These are phyloP conservation scores for Bugula neritina DNA, from an alignment of 2,888 invertebrate species.

Conservation along the genomic window DNA sequence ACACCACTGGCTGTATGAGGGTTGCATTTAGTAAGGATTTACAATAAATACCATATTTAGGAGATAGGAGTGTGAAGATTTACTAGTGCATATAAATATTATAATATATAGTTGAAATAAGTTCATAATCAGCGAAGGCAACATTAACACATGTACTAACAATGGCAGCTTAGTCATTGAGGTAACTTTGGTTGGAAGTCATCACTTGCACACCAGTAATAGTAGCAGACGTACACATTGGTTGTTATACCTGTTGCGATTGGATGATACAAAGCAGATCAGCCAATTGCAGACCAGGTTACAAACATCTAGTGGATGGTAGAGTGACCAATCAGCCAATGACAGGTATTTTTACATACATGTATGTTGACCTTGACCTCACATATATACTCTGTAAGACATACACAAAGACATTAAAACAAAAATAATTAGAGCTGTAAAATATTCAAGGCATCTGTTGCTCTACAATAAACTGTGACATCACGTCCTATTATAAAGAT, in stretches of 20 bases:
- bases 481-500: neutral
- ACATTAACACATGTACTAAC: neutral
- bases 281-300: conserved; percentile 16
- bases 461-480: neutral
- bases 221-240: neutral
- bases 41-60: neutral
- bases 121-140: neutral
- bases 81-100: neutral
- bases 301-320: conserved; percentile 13
- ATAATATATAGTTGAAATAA: neutral
- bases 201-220: too few species aligned
- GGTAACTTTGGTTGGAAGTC: neutral
- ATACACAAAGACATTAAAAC: conserved; percentile 21
- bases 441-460: neutral
- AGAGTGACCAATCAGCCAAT: conserved; percentile 19
- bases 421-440: neutral
- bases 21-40: neutral
- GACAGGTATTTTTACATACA: conserved; percentile 12
- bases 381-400: conserved; percentile 26
- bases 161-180: neutral
- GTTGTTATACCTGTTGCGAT: neutral
- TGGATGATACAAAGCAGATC: neutral
- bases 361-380: conserved; percentile 27
- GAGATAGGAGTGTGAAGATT: neutral
- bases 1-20: too few species aligned